These are phyloP conservation scores for Schizaphis graminum DNA, from an alignment of 2,888 invertebrate species.

Conservation along the genomic window DNA sequence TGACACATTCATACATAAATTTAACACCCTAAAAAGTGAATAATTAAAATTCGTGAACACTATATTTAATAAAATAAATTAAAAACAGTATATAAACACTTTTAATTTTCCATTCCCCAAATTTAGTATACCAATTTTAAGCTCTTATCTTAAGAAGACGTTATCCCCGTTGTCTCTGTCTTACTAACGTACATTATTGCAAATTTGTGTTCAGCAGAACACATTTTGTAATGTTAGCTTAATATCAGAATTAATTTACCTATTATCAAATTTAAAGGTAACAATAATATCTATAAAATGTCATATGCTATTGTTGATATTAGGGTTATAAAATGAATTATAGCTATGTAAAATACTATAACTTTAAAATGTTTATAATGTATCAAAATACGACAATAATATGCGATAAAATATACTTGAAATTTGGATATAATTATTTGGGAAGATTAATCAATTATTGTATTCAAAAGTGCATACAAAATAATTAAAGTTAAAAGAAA, in stretches of 20 bases:
- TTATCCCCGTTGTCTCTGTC: too few species aligned
- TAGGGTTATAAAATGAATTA: too few species aligned
- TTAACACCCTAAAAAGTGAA: constrained; percentile 82
- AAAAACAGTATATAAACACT: not conserved
- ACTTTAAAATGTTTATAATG: too few species aligned
- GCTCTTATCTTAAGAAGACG: not conserved
- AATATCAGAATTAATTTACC: too few species aligned
- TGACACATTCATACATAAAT: constrained; percentile 99
- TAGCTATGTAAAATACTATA: too few species aligned
- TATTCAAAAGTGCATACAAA: not conserved
- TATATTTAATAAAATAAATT: not conserved
- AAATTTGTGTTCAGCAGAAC: too few species aligned
- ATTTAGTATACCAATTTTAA: not conserved
- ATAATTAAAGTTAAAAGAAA: not conserved
- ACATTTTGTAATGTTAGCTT: too few species aligned
- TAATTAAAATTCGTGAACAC: not conserved
- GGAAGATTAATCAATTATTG: not conserved
- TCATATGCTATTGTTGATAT: too few species aligned
- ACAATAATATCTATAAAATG: too few species aligned
- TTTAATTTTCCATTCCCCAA: not conserved
- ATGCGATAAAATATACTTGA: not conserved
- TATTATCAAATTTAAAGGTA: too few species aligned
- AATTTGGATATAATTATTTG: not conserved
- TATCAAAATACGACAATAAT: not conserved
- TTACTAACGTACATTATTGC: too few species aligned